Percentiles rank a stretch among this genome's conserved stretches.
These are phyloP conservation scores for Chrysina gloriosa DNA, from an alignment of 2,888 invertebrate genomes.

Conservation along the genomic window DNA sequence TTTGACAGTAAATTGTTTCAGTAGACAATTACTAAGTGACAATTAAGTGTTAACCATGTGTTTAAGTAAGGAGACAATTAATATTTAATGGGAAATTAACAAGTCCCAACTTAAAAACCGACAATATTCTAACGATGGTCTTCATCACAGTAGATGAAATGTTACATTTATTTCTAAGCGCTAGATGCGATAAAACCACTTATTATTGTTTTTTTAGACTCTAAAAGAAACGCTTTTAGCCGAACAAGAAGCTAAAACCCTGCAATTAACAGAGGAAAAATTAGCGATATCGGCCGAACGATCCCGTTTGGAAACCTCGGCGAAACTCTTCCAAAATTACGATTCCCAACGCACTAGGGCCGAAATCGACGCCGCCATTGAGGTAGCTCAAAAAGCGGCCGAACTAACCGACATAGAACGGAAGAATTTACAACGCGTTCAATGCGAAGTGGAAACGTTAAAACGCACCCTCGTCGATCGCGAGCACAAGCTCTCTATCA, in stretches of 20 bases:
- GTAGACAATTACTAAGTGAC: no score
- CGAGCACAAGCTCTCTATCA: constrained; percentile 54
- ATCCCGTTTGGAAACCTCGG: constrained; percentile 59
- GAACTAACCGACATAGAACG: constrained; percentile 61
- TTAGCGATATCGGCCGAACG: constrained; percentile 64
- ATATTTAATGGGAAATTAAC: no score
- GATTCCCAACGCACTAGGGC: constrained; percentile 59
- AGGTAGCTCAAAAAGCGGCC: constrained; percentile 63
- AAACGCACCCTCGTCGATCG: constrained; percentile 57
- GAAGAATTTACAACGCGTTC: constrained; percentile 56
- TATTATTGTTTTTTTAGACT: constrained; percentile 61
- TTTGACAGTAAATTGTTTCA: no score
- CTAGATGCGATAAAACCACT: neutral
- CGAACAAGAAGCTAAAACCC: constrained; percentile 70
- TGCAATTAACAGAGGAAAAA: constrained; percentile 72
- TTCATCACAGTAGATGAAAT: no score
- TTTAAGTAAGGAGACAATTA: no score
- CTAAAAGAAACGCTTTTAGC: constrained; percentile 70
- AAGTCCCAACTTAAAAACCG: no score
- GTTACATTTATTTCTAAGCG: no score
- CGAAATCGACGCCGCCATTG: constrained; percentile 63
- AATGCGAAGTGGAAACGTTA: constrained; percentile 59
- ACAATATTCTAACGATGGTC: no score
- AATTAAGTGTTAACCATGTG: no score
- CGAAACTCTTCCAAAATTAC: constrained; percentile 59